A percentile compares a stretch with the other conserved stretches of the same genome.
Evolutionary conservation across 2,888 invertebrate genomes (phyloP).

Genomic region (Prosapia bicincta): DNA sequence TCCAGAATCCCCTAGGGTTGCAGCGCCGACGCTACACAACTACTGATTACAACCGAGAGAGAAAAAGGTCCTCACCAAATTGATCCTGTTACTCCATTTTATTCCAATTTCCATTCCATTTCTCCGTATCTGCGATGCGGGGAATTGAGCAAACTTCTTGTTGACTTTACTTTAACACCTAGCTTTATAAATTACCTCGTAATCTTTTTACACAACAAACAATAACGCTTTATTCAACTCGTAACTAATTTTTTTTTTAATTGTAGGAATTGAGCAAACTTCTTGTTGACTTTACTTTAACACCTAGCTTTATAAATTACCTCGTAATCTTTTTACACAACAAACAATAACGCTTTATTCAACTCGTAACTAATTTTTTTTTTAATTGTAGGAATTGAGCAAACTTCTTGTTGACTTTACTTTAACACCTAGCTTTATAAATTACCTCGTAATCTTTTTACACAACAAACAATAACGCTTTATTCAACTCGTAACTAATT

Average conservation of each 20-base stretch:
- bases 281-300: background rate
- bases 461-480: too few relatives aligned
- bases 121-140: slow-evolving; percentile 17
- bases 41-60: slow-evolving; percentile 18
- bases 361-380: too few relatives aligned
- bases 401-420: background rate
- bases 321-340: too few relatives aligned
- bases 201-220: too few relatives aligned
- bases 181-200: background rate
- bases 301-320: background rate
- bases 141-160: background rate
- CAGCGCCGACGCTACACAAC: background rate
- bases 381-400: slow-evolving; percentile 6
- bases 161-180: background rate
- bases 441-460: too few relatives aligned
- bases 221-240: too few relatives aligned
- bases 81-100: slow-evolving; percentile 33
- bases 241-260: too few relatives aligned
- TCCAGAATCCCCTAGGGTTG: background rate
- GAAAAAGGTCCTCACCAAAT: slow-evolving; percentile 22
- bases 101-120: slow-evolving; percentile 30
- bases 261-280: slow-evolving; percentile 3
- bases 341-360: too few relatives aligned
- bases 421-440: background rate
- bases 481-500: too few relatives aligned